These are phyloP conservation scores for Ceuthmochares aereus DNA, from an alignment of 2,113 vertebrate genomes.

Conservation along the genomic window DNA sequence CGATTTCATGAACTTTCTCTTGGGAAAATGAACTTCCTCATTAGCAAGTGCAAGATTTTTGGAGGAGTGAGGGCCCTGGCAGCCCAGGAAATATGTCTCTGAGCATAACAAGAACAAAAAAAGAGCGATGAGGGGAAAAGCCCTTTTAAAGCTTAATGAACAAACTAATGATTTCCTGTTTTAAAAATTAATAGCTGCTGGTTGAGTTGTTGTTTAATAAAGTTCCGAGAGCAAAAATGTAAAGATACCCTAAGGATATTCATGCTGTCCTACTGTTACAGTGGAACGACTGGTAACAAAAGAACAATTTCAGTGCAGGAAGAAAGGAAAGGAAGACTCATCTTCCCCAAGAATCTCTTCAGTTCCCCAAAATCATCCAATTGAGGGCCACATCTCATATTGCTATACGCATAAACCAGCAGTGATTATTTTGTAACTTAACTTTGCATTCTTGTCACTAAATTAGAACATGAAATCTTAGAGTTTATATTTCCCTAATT, in stretches of 20 bases:
- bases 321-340: not conserved
- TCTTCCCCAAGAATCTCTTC: not conserved
- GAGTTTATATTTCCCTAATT: not conserved
- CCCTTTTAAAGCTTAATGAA: not conserved
- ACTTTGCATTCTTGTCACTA: not conserved
- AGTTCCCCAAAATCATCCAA: not conserved
- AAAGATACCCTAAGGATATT: not conserved
- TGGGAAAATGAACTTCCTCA: not conserved
- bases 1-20: not conserved
- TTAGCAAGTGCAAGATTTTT: not conserved
- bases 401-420: not conserved
- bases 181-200: not conserved
- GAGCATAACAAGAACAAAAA: not conserved
- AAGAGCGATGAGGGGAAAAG: not conserved
- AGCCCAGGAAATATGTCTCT: not conserved
- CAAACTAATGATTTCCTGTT: not conserved
- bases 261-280: not conserved
- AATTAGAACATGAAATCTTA: not conserved
- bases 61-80: not conserved
- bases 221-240: not conserved
- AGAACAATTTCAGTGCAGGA: not conserved
- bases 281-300: not conserved
- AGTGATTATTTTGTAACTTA: not conserved
- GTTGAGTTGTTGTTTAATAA: not conserved
- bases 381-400: not conserved